These are phyloP conservation scores for Encarsia formosa DNA, from an alignment of 2,888 invertebrate species.

Conservation along the genomic window DNA sequence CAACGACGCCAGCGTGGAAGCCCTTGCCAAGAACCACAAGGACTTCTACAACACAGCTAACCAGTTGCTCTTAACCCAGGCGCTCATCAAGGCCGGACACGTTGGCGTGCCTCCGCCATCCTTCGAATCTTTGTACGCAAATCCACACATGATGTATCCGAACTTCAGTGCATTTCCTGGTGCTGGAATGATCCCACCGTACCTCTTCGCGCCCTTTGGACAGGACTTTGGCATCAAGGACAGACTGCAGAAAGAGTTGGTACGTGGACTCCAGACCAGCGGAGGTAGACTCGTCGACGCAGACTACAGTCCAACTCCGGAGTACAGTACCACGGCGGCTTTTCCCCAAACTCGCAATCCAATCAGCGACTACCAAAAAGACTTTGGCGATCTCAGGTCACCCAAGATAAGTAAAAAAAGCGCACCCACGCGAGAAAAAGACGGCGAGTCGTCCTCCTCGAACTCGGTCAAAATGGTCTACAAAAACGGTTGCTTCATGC, in stretches of 20 bases:
- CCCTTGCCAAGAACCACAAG: slow-evolving; percentile 41
- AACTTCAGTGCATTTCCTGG: slow-evolving; percentile 48
- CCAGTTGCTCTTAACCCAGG: slow-evolving; percentile 61
- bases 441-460: slow-evolving; percentile 49
- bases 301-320: slow-evolving; percentile 33
- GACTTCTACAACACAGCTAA: slow-evolving; percentile 52
- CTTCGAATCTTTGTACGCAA: slow-evolving; percentile 44
- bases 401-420: slow-evolving; percentile 3
- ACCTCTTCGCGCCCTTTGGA: slow-evolving; percentile 63
- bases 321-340: background rate
- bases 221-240: slow-evolving; percentile 63
- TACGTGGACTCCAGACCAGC: slow-evolving; percentile 65
- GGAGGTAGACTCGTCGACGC: slow-evolving; percentile 62
- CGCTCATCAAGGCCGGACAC: slow-evolving; percentile 58
- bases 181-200: slow-evolving; percentile 57
- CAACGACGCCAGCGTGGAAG: slow-evolving; percentile 30
- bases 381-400: slow-evolving; percentile 33
- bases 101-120: slow-evolving; percentile 32
- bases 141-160: slow-evolving; percentile 43
- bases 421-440: slow-evolving; percentile 31
- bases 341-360: background rate
- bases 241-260: slow-evolving; percentile 62
- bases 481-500: slow-evolving; percentile 85
- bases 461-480: slow-evolving; percentile 80
- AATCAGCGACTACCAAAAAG: slow-evolving; percentile 26